Base-by-base conservation (phyloP, 2,888 invertebrate species). In the Glyphotaelius pellucidus region DNA sequence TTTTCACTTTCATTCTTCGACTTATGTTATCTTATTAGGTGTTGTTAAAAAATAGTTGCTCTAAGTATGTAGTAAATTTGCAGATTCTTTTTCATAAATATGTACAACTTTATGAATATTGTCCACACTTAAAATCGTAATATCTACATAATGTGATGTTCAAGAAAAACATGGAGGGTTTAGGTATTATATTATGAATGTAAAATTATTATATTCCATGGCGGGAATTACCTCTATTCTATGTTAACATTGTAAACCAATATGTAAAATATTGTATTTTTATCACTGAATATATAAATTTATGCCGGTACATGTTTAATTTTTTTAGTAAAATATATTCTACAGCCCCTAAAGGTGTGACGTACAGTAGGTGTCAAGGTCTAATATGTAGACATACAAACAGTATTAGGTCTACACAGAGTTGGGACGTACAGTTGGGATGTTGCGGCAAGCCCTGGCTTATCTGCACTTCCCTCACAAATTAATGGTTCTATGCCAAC, bases 221-320 rank as follows among this genome's bases (percentile, higher is more conserved):
- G 25, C 19, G n/a, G 67, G 67, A 67, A 67, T 67, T 25, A 67
- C 67, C 67, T 67, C 67, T 67, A 67, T 67, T 67, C 25, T 67
- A 67, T 67, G 67, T 67, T 25, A 67, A 25, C n/a, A 67, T n/a
- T 67, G 67, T 67, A 67, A n/a, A 67, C 67, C 67, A 89, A 30
- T 86, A 47, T 86, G 42, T 42, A 86, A 86, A 42, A 86, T 38
- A 47, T 86, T 86, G 86, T 83, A 86, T 86, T 42, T 42, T 86
- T 86, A 42, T 86, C 47, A 86, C 42, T 86, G 42, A 86, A 86
- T 86, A 47, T 86, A 31, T 83, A 83, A 32, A 31, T 35, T 35
- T 38, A 42, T 25, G 30, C 38, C n/a, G n/a, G 42, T 30, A 86
- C 25, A 86, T 86, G n/a, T 38, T 38, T n/a, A n/a, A 38, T 38